These are phyloP conservation scores for Melolontha melolontha DNA, from an alignment of 2,888 invertebrate genomes.

Conservation along the genomic window DNA sequence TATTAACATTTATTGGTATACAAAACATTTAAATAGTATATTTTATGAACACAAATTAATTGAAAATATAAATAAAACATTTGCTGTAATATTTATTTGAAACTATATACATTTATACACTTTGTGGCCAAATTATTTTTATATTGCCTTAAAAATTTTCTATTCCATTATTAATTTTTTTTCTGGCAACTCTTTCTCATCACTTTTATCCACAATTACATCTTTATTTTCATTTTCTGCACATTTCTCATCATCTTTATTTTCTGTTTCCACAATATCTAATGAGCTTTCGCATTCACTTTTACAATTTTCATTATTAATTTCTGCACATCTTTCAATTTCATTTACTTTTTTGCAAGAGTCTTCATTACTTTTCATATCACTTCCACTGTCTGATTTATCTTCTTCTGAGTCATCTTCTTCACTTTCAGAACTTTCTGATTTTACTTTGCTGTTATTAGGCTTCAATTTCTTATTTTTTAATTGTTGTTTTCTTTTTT, in stretches of 20 bases:
- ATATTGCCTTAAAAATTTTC: too few relatives aligned
- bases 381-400: conserved; percentile 30
- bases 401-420: conserved; percentile 35
- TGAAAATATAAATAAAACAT: too few relatives aligned
- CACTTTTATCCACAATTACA: too few relatives aligned
- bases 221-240: neutral
- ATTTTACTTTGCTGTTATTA: conserved; percentile 59
- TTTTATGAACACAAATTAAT: too few relatives aligned
- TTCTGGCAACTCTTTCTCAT: too few relatives aligned
- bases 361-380: conserved; percentile 11
- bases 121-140: too few relatives aligned
- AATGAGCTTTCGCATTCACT: too few relatives aligned
- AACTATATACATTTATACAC: neutral
- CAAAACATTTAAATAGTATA: too few relatives aligned
- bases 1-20: too few relatives aligned
- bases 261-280: neutral
- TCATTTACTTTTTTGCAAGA: conserved; percentile 1
- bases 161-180: too few relatives aligned
- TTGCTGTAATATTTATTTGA: neutral
- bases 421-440: conserved; percentile 52
- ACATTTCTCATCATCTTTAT: neutral
- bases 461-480: conserved; percentile 58
- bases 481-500: conserved; percentile 78
- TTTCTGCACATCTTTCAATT: neutral
- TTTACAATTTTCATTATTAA: conserved; percentile 4